phyloP scores from a whole-genome alignment of 2,113 vertebrate species.

The Larimichthys polyactis region DNA sequence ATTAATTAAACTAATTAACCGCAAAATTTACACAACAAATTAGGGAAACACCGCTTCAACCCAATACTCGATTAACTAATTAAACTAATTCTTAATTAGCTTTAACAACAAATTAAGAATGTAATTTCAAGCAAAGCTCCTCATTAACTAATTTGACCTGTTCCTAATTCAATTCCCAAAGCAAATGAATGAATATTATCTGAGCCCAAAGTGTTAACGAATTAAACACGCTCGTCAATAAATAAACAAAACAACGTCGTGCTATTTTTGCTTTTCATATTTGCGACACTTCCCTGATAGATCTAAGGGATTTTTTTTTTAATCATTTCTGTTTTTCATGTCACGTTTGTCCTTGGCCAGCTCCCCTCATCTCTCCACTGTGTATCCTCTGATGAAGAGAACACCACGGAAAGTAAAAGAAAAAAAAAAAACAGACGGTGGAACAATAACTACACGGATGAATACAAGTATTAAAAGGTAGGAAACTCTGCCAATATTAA shows the following conservation, averaged over 20 bases:
- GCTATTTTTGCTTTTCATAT: neutral
- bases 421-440: conserved; percentile 15
- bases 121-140: conserved; percentile 42
- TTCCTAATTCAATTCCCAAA: conserved; percentile 31
- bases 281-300: neutral
- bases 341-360: neutral
- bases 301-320: conserved; percentile 2
- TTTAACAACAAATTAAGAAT: conserved; percentile 52
- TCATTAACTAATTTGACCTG: conserved; percentile 39
- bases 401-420: conserved; percentile 12
- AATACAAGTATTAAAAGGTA: conserved; percentile 37
- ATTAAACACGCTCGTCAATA: conserved; percentile 16
- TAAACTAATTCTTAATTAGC: conserved; percentile 57
- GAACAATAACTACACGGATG: conserved; percentile 29
- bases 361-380: conserved; percentile 22
- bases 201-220: conserved; percentile 7
- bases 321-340: neutral
- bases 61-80: conserved; percentile 50
- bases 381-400: conserved; percentile 40
- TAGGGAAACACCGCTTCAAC: conserved; percentile 10
- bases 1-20: conserved; percentile 32
- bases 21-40: conserved; percentile 32
- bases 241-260: neutral
- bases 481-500: conserved; percentile 49
- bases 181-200: conserved; percentile 24